phyloP scores from a whole-genome alignment of 2,888 invertebrate species.

The Cosmopolites sordidus region DNA sequence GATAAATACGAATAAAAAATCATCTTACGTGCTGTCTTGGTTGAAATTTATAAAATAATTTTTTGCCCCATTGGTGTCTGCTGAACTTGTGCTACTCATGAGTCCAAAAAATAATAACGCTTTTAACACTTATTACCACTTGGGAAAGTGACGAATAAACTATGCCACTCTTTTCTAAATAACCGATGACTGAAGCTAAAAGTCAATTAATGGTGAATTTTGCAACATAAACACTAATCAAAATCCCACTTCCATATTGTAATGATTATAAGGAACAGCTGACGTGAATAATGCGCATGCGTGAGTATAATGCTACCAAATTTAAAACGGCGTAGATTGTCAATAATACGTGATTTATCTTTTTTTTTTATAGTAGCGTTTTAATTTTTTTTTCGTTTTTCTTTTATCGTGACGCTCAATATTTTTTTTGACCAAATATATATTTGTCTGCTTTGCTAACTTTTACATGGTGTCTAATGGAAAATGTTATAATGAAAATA shows the following conservation, averaged over 20 bases:
- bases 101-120: conserved; percentile 44
- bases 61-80: conserved; percentile 70
- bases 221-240: conserved; percentile 18
- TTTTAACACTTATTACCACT: conserved; percentile 22
- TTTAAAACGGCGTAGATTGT: no score
- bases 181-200: conserved; percentile 1
- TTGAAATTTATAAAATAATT: conserved; percentile 95
- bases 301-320: no score
- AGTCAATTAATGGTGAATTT: conserved; percentile 8
- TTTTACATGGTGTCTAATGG: no score
- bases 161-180: conserved; percentile 7
- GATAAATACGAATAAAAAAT: conserved; percentile 12
- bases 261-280: conserved; percentile 35
- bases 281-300: conserved; percentile 23
- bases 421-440: no score
- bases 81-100: conserved; percentile 80
- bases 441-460: no score
- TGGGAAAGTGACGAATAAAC: conserved; percentile 27
- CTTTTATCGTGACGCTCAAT: no score
- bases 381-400: no score
- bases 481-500: no score
- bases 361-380: no score
- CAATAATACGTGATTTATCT: no score
- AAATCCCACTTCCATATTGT: conserved; percentile 37
- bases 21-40: conserved; percentile 94